Conservation (phyloP, 2,797 vertebrate species). For the Tenualosa ilisha region DNA sequence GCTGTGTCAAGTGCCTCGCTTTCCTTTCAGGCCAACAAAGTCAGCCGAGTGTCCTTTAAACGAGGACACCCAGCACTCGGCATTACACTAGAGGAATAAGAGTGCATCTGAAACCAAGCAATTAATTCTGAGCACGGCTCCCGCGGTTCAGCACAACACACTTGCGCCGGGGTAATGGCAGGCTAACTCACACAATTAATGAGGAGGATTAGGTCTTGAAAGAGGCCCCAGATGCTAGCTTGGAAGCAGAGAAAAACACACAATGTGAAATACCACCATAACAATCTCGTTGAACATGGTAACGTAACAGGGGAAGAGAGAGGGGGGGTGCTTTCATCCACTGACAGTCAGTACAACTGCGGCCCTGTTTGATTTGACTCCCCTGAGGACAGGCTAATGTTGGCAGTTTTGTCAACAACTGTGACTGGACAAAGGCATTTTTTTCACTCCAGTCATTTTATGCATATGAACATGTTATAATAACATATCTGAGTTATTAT, state of each 20-base stretch:
- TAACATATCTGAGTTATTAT: background rate
- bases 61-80: conserved; percentile 42
- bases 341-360: background rate
- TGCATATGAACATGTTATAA: too few species aligned
- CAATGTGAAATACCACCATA: conserved; percentile 20
- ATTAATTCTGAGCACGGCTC: conserved; percentile 53
- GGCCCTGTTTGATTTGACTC: background rate
- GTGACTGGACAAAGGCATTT: background rate
- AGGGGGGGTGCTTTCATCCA: background rate
- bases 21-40: conserved; percentile 23
- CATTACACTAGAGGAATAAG: conserved; percentile 46
- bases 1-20: background rate
- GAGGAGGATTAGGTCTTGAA: conserved; percentile 48
- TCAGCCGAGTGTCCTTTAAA: conserved; percentile 43
- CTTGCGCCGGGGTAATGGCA: conserved; percentile 49
- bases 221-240: conserved; percentile 45
- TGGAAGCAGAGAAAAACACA: conserved; percentile 13
- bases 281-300: conserved; percentile 16
- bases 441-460: background rate
- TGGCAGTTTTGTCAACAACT: background rate
- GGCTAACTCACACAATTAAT: conserved; percentile 55
- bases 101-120: conserved; percentile 51
- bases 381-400: conserved; percentile 12
- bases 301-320: background rate
- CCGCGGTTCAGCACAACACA: conserved; percentile 52